Evolutionary conservation across 2,113 vertebrate genomes (phyloP).

Genomic region (Thalassarche chlororhynchos): DNA sequence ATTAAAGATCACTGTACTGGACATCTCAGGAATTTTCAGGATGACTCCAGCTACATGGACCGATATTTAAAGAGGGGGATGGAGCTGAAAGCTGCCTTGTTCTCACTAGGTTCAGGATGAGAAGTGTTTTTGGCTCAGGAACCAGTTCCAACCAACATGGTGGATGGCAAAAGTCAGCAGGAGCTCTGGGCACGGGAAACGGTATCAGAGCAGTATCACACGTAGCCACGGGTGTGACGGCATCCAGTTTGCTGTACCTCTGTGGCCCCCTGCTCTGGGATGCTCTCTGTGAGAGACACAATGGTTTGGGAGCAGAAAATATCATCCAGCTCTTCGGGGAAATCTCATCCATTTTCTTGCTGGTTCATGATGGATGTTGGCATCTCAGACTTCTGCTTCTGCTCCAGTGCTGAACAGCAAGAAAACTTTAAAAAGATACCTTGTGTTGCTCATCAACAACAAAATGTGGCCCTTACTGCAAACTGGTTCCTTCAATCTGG

Average conservation of each 20-base stretch:
- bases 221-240: fast-evolving
- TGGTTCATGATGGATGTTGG: background rate
- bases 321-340: background rate
- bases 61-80: background rate
- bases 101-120: background rate
- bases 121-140: background rate
- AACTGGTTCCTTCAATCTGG: background rate
- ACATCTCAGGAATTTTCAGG: background rate
- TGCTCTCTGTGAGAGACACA: background rate
- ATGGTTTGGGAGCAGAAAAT: background rate
- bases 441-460: background rate
- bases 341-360: background rate
- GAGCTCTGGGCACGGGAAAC: background rate
- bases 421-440: background rate
- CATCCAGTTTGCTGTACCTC: background rate
- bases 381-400: background rate
- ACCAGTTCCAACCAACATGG: background rate
- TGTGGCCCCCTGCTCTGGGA: background rate
- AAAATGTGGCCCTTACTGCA: background rate
- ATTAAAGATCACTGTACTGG: background rate
- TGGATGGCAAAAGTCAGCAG: background rate
- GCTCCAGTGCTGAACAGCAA: background rate
- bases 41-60: background rate
- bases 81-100: background rate
- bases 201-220: background rate